A percentile compares a stretch with the other conserved stretches of the same genome.
Evolutionary conservation across 2,797 vertebrate species (phyloP).

Genomic region (Pangasius mekongensis): DNA sequence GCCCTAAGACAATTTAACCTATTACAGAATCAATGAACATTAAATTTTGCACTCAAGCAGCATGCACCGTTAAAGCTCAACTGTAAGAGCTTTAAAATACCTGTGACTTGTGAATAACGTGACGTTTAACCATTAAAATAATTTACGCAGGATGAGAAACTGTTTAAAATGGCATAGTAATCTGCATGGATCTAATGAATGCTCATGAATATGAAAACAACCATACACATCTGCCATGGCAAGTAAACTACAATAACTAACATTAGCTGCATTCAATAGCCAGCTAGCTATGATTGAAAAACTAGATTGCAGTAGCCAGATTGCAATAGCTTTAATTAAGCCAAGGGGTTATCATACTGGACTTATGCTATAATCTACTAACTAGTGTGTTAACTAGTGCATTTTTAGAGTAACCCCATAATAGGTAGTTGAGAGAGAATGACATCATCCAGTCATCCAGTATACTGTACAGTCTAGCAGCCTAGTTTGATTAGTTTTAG

Average conservation of each 20-base stretch:
- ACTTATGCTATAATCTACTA: neutral
- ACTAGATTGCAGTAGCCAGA: neutral
- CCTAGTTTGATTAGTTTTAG: neutral
- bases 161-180: neutral
- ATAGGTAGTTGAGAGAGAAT: neutral
- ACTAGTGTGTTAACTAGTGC: neutral
- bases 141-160: neutral
- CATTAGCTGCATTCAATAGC: neutral
- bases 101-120: too few relatives aligned
- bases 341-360: neutral
- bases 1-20: neutral
- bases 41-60: neutral
- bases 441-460: neutral
- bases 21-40: neutral
- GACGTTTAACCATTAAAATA: neutral
- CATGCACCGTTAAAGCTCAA: neutral
- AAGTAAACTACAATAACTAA: neutral
- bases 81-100: neutral
- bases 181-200: neutral
- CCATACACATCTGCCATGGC: neutral
- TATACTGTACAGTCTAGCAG: neutral
- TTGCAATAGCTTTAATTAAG: neutral
- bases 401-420: neutral
- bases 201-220: neutral
- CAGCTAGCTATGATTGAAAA: neutral